Conservation (phyloP, 2,888 invertebrate species). For the Sympetrum striolatum region DNA sequence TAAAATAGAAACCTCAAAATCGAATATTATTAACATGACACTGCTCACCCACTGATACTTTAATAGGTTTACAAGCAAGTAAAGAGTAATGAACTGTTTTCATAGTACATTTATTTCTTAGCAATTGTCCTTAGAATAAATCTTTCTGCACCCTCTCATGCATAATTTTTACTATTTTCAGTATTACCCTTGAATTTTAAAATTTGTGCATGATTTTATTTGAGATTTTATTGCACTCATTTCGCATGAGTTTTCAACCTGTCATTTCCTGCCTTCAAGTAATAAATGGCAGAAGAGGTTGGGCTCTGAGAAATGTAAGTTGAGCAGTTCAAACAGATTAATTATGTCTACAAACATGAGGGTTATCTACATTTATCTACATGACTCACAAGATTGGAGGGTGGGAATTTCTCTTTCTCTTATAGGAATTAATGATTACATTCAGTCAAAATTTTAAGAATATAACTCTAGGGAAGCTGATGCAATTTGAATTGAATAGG, state of each 20-base stretch:
- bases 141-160: background rate
- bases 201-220: slow-evolving; percentile 12
- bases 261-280: slow-evolving; percentile 39
- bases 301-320: slow-evolving; percentile 37
- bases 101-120: background rate
- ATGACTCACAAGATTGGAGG: background rate
- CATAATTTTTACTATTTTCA: background rate
- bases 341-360: background rate
- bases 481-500: background rate
- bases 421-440: background rate
- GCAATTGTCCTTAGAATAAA: background rate
- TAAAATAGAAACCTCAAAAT: too few relatives aligned
- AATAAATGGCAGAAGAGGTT: slow-evolving; percentile 35
- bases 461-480: background rate
- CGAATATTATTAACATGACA: too few relatives aligned
- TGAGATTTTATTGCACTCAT: slow-evolving; percentile 25
- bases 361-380: background rate
- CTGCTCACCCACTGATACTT: too few relatives aligned
- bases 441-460: background rate
- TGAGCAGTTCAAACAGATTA: background rate
- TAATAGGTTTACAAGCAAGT: too few relatives aligned
- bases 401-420: background rate
- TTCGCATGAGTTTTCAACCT: slow-evolving; percentile 37
- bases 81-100: background rate
- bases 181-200: background rate